A percentile compares a stretch with the other conserved stretches of the same genome.
Conservation (phyloP, 2,797 vertebrate species). For the Gallinago solitaria region DNA sequence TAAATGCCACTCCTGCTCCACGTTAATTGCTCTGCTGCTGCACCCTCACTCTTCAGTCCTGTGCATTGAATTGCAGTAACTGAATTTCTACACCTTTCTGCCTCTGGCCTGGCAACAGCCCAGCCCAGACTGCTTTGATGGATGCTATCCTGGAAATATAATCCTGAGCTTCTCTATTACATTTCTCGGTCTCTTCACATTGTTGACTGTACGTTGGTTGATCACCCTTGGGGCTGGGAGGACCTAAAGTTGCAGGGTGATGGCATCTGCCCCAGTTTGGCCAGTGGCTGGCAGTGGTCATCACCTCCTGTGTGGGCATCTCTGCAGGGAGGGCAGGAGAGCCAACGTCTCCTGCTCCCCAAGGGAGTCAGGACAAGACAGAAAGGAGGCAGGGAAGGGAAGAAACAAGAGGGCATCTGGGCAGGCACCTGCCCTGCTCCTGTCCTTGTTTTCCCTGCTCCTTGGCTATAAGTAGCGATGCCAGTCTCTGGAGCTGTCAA, state of each 20-base stretch:
- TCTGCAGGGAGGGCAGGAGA: neutral
- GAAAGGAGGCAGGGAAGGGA: neutral
- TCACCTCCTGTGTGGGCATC: neutral
- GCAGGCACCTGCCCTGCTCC: neutral
- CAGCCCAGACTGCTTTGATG: neutral
- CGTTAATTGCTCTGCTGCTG: neutral
- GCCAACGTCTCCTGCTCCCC: rapidly evolving
- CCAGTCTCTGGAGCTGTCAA: constrained; percentile 14
- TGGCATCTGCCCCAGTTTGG: neutral
- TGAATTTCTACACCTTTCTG: neutral
- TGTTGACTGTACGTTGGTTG: neutral
- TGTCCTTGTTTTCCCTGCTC: neutral
- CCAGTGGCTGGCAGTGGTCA: neutral
- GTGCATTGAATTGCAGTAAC: neutral
- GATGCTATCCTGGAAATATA: neutral
- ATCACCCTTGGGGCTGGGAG: neutral
- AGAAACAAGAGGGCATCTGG: neutral
- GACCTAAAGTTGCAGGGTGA: neutral
- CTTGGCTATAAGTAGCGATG: neutral
- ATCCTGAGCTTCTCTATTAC: neutral
- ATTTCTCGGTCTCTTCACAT: neutral
- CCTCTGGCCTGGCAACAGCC: neutral
- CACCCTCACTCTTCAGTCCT: neutral
- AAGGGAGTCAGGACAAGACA: neutral
- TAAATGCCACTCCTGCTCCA: neutral